phyloP scores from a whole-genome alignment of 1,140 invertebrate genomes.

The Temnothorax nylanderi region DNA sequence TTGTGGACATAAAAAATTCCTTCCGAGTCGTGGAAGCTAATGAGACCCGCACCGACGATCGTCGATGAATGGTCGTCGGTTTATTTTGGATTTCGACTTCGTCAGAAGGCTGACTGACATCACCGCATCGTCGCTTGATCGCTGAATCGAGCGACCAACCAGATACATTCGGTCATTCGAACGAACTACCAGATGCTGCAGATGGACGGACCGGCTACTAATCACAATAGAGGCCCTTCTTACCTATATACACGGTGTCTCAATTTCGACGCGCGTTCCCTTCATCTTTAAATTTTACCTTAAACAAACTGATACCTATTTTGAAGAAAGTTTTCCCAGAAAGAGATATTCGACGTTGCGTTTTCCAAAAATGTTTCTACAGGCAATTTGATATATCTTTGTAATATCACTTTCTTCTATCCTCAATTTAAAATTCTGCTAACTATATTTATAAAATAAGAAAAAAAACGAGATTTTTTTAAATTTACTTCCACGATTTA shows the following conservation, averaged over 20 bases:
- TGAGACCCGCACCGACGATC: constrained; percentile 52
- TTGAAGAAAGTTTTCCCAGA: neutral
- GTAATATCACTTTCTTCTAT: neutral
- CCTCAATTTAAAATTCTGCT: neutral
- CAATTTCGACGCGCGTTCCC: neutral
- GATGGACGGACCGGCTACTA: constrained; percentile 70
- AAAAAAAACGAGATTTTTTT: neutral
- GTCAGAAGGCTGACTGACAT: constrained; percentile 28
- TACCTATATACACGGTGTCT: neutral
- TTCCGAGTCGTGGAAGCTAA: constrained; percentile 50
- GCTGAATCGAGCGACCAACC: constrained; percentile 29
- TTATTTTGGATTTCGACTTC: constrained; percentile 60
- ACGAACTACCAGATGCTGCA: constrained; percentile 62
- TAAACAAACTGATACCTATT: neutral
- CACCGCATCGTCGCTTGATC: constrained; percentile 26
- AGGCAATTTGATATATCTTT: neutral
- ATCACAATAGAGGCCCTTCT: constrained; percentile 69
- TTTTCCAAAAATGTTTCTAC: neutral
- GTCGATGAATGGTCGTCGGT: constrained; percentile 38
- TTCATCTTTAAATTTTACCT: neutral
- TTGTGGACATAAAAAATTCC: constrained; percentile 60
- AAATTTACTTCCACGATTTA: neutral
- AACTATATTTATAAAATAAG: neutral
- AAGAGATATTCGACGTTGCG: neutral
- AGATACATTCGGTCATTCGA: constrained; percentile 58